Conservation (phyloP, 2,113 vertebrate genomes). For the Grantiella picta region DNA sequence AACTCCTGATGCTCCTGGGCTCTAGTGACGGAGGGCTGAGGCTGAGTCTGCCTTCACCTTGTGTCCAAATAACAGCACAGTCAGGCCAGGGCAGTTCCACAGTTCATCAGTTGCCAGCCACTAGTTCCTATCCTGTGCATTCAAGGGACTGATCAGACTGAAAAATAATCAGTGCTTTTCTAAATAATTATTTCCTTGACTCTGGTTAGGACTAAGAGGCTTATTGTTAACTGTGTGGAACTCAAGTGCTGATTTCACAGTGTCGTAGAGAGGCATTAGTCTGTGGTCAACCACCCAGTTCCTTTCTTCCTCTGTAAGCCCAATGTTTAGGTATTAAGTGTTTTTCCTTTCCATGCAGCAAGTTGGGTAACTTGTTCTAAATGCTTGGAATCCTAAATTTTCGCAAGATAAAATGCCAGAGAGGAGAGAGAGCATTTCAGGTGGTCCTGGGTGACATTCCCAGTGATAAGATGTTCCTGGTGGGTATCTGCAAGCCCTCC, state of each 20-base stretch:
- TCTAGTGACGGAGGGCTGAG: not conserved
- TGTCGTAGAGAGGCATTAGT: not conserved
- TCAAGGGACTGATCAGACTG: not conserved
- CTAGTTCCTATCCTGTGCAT: not conserved
- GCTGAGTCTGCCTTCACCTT: not conserved
- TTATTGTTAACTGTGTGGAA: not conserved
- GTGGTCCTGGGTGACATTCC: not conserved
- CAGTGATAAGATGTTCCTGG: not conserved
- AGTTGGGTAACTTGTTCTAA: not conserved
- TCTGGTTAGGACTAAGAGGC: not conserved
- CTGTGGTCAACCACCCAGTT: not conserved
- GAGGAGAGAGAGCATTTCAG: not conserved
- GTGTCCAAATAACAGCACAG: accelerated
- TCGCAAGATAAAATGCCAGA: not conserved
- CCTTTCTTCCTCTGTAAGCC: not conserved
- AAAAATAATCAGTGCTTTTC: not conserved
- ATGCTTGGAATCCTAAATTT: not conserved
- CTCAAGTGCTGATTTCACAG: not conserved
- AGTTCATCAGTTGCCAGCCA: not conserved
- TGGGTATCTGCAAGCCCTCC: not conserved
- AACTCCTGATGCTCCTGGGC: accelerated
- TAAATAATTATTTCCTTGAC: not conserved
- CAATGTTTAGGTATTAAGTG: not conserved
- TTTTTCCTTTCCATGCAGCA: not conserved
- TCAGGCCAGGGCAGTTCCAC: not conserved